A percentile compares a stretch with the other conserved stretches of the same genome.
Evolutionary conservation across 1,140 invertebrate species (phyloP).

Genomic region (Trachymyrmex septentrionalis): DNA sequence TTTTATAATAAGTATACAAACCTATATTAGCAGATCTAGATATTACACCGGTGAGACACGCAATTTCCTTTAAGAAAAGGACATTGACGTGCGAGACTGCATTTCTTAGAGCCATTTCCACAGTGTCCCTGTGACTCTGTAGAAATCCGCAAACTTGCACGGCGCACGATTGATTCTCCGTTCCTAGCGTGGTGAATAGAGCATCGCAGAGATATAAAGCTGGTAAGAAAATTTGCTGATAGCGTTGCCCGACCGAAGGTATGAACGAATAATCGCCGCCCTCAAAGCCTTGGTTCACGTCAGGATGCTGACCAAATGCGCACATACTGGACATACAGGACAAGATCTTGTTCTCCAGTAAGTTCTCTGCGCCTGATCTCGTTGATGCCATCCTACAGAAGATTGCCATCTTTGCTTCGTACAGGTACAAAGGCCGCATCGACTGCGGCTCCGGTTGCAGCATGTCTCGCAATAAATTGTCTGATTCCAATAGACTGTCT

Average conservation of each 20-base stretch:
- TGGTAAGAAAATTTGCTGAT: constrained; percentile 93
- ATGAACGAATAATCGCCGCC: constrained; percentile 86
- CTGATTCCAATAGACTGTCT: constrained; percentile 92
- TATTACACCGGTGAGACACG: constrained; percentile 92
- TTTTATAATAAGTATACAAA: constrained; percentile 73
- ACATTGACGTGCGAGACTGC: constrained; percentile 88
- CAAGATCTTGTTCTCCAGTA: constrained; percentile 92
- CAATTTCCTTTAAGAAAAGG: constrained; percentile 90
- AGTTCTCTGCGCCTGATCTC: constrained; percentile 90
- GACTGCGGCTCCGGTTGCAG: constrained; percentile 90
- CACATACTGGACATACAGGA: constrained; percentile 91
- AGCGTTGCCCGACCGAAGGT: constrained; percentile 89
- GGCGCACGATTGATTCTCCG: constrained; percentile 93
- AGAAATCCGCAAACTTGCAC: constrained; percentile 93
- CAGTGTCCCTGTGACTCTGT: constrained; percentile 92
- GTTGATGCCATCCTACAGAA: constrained; percentile 91
- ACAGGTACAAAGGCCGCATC: constrained; percentile 93
- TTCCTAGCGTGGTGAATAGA: constrained; percentile 93
- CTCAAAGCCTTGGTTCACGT: constrained; percentile 87
- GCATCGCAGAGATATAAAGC: constrained; percentile 93
- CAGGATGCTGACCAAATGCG: constrained; percentile 93
- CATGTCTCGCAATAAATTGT: constrained; percentile 90
- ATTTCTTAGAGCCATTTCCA: constrained; percentile 92
- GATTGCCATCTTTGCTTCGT: constrained; percentile 95
- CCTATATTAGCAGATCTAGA: constrained; percentile 91